Evolutionary conservation across 1,140 invertebrate species (phyloP).

Genomic region (Lasaia peninsularis): DNA sequence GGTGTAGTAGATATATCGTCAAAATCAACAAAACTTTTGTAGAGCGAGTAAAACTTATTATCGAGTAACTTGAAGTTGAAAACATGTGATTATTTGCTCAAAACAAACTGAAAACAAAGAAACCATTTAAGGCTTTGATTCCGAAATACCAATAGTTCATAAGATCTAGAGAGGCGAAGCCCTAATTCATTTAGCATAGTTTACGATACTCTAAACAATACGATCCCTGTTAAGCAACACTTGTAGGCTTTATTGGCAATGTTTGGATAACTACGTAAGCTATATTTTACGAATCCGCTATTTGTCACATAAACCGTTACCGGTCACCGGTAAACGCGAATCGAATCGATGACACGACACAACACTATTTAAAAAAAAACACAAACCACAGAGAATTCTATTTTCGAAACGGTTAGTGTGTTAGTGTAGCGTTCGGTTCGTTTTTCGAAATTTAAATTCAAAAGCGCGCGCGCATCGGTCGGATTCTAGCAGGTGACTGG

Average conservation of each 20-base stretch:
- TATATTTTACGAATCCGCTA: conserved; percentile 34
- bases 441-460: conserved; percentile 40
- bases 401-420: conserved; percentile 37
- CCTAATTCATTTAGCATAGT: conserved; percentile 13
- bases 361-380: conserved; percentile 36
- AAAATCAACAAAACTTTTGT: no score
- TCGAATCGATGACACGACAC: conserved; percentile 49
- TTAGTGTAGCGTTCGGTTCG: conserved; percentile 50
- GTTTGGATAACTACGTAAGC: conserved; percentile 9
- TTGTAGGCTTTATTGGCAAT: conserved; percentile 20
- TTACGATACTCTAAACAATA: conserved; percentile 29
- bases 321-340: conserved; percentile 46
- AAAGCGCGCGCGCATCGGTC: conserved; percentile 52
- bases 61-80: no score
- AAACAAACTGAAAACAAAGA: no score
- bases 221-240: conserved; percentile 25
- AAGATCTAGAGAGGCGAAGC: neutral
- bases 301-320: conserved; percentile 40
- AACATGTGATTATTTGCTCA: no score
- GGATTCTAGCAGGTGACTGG: conserved; percentile 68
- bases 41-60: no score
- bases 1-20: no score
- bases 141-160: neutral
- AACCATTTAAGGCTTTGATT: no score
- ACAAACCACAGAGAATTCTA: conserved; percentile 38